Percentiles rank a stretch among this genome's conserved stretches.
Conservation (phyloP, 2,888 invertebrate genomes). For the Agriopis marginaria region DNA sequence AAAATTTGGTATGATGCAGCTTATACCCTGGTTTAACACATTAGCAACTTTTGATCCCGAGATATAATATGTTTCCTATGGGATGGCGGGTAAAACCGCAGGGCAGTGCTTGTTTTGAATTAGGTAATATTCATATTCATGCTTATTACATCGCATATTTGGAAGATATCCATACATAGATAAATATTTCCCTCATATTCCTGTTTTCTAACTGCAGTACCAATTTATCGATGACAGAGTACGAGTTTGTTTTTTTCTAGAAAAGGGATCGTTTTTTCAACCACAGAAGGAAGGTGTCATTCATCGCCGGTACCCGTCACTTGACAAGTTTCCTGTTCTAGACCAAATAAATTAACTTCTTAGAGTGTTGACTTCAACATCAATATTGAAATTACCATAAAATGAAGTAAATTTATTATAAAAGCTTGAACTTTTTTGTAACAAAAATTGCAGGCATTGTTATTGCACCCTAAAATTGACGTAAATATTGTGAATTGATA, state of each 20-base stretch:
- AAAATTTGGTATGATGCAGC: no score
- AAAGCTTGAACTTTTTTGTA: background rate
- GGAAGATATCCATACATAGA: background rate
- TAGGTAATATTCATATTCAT: background rate
- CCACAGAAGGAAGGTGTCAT: constrained; percentile 80
- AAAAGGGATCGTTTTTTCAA: constrained; percentile 71
- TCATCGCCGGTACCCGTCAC: constrained; percentile 80
- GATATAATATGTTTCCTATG: no score
- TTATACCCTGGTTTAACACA: no score
- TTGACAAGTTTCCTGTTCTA: constrained; percentile 74
- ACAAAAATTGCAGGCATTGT: constrained; percentile 3
- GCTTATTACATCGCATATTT: background rate
- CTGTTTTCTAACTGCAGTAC: constrained; percentile 31
- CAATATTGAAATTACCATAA: constrained; percentile 44
- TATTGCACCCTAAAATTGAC: background rate
- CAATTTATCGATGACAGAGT: constrained; percentile 46
- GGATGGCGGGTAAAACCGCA: no score
- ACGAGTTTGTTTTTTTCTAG: constrained; percentile 47
- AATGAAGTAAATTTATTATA: constrained; percentile 5
- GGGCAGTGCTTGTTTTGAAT: no score
- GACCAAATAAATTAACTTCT: constrained; percentile 72
- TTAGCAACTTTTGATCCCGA: no score
- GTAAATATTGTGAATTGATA: constrained; percentile 23
- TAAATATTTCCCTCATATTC: background rate
- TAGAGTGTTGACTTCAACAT: constrained; percentile 55